Base-by-base conservation (phyloP, 2,888 invertebrate species). In the Sceliomorpha sp. region DNA sequence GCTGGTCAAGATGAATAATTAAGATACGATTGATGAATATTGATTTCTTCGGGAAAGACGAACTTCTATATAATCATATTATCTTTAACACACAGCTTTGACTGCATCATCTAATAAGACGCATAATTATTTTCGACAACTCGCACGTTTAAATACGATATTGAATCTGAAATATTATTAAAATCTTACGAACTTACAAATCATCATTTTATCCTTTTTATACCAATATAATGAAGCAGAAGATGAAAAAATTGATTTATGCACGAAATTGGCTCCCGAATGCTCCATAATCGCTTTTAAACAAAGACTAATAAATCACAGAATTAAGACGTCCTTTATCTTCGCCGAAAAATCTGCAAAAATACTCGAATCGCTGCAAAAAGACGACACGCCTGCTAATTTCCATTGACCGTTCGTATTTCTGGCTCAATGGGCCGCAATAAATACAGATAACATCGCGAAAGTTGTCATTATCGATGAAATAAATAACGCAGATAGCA, bases 271-370 rank as follows among this genome's bases (percentile, higher is more conserved):
- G n/a, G n/a, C n/a, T n/a, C n/a, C n/a, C n/a, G n/a, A n/a, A n/a
- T n/a, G n/a, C 39, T 29, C 29, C 39, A 55, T 48, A 29, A 55
- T 29, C 36, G 27, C 20, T 62, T 53, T 40, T 36, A 42, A 63
- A 63, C 55, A 63, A 63, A 55, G 36, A 29, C 6, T 42, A 48
- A 63, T 62, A 55, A 63, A 63, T 53, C 47, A 24, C 29, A 10
- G 32, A 62, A 62, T 51, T 51, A 60, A 48, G 40, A 29, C 42
- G 39, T 26, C 39, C 9, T 29, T 29, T 29, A 7, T 29, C 8
- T 29, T 29, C 7, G 9, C 9, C 9, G n/a, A 2, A 8, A 29
- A 29, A 29, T n/a, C 1, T 9, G 3, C 9, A 2, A 2, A 29
- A 2, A 8, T 29, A 5, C 8, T 29, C n/a, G n/a, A n/a, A n/a